These are phyloP conservation scores for Dascillus cervinus DNA, from an alignment of 2,888 invertebrate genomes.

Conservation along the genomic window DNA sequence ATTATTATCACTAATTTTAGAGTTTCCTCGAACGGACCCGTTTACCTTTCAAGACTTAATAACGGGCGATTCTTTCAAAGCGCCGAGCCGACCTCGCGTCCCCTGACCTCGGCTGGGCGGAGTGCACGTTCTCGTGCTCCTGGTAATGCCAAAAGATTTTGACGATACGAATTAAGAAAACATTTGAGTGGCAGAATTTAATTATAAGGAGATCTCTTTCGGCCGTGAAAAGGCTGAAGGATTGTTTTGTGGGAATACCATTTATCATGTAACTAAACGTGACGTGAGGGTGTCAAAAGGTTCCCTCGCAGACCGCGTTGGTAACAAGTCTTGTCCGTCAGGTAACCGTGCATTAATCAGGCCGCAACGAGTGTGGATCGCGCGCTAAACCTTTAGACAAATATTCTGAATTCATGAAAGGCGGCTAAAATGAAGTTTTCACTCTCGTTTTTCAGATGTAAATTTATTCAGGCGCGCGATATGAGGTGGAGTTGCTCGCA, in stretches of 20 bases:
- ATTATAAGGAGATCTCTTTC: conserved; percentile 30
- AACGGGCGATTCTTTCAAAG: background rate
- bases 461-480: too few species aligned
- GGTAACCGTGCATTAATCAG: conserved; percentile 16
- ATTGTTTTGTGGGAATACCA: conserved; percentile 29
- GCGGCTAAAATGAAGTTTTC: too few species aligned
- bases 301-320: conserved; percentile 21
- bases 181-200: conserved; percentile 36
- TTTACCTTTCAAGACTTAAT: too few species aligned
- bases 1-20: too few species aligned
- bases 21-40: too few species aligned
- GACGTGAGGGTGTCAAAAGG: conserved; percentile 35
- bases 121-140: too few species aligned
- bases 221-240: conserved; percentile 21
- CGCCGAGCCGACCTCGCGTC: background rate
- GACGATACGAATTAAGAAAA: too few species aligned
- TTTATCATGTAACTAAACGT: conserved; percentile 34
- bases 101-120: too few species aligned
- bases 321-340: conserved; percentile 11
- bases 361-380: conserved; percentile 9
- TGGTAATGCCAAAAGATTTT: too few species aligned
- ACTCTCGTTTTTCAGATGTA: too few species aligned
- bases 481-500: too few species aligned
- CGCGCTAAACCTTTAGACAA: conserved; percentile 15
- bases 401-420: too few species aligned